Evolutionary conservation across 2,113 vertebrate species (phyloP).

Genomic region (Hydrochoerus hydrochaeris): DNA sequence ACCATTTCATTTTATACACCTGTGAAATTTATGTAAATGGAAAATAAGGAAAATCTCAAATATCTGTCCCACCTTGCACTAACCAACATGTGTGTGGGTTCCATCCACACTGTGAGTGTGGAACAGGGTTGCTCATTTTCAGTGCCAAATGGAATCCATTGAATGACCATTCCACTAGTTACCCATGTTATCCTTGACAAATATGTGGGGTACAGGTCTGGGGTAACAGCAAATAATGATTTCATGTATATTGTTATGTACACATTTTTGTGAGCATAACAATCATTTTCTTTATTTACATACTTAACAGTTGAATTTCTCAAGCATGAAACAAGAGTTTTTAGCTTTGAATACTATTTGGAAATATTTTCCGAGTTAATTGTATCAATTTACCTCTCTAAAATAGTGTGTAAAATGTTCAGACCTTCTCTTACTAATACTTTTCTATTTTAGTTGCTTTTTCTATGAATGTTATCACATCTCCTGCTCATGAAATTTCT

Average conservation of each 20-base stretch:
- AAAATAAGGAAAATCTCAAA: not conserved
- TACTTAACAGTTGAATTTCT: not conserved
- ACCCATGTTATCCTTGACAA: not conserved
- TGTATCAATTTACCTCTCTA: not conserved
- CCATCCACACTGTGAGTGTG: not conserved
- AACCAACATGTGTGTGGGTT: not conserved
- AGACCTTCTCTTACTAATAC: not conserved
- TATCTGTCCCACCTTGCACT: not conserved
- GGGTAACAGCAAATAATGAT: not conserved
- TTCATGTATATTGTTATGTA: not conserved
- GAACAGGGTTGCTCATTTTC: not conserved
- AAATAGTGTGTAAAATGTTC: not conserved
- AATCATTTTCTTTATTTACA: not conserved
- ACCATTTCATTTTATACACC: not conserved
- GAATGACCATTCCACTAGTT: not conserved
- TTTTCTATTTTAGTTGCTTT: not conserved
- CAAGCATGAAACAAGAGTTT: not conserved
- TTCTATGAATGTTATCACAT: not conserved
- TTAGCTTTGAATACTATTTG: not conserved
- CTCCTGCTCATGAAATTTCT: not conserved
- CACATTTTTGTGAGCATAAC: not conserved
- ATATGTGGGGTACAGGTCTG: not conserved
- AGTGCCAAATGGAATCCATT: not conserved
- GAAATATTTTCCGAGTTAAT: not conserved
- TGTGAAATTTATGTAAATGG: not conserved